Evolutionary conservation across 2,113 vertebrate species (phyloP).

Genomic region (Scortum barcoo): DNA sequence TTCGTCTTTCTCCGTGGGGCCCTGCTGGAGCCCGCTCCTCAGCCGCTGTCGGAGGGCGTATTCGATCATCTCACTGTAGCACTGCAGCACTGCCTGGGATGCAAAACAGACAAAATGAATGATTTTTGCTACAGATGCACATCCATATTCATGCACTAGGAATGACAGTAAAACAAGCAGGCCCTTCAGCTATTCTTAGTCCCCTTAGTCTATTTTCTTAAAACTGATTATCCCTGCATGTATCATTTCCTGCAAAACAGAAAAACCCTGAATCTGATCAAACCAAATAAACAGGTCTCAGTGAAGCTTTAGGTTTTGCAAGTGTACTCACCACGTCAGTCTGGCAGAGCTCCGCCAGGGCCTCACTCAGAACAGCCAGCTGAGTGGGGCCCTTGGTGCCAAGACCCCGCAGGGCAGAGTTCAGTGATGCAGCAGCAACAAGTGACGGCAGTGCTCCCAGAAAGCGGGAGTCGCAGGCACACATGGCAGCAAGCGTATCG

Average conservation of each 20-base stretch:
- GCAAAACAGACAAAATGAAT: neutral
- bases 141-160: neutral
- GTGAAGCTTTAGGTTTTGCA: neutral
- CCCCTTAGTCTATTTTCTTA: neutral
- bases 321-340: slow-evolving; percentile 79
- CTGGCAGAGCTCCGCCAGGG: slow-evolving; percentile 79
- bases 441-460: slow-evolving; percentile 84
- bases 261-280: neutral
- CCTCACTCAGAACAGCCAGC: slow-evolving; percentile 57
- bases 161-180: neutral
- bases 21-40: slow-evolving; percentile 65
- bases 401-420: slow-evolving; percentile 83
- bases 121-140: neutral
- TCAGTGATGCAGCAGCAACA: slow-evolving; percentile 83
- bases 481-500: slow-evolving; percentile 86
- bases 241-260: neutral
- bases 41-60: slow-evolving; percentile 80
- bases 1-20: slow-evolving; percentile 68
- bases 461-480: slow-evolving; percentile 84
- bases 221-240: neutral
- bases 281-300: neutral
- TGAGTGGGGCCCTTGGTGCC: slow-evolving; percentile 52
- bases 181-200: neutral
- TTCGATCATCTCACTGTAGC: slow-evolving; percentile 85
- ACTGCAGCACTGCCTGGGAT: slow-evolving; percentile 81